Evolutionary conservation across 37 sponge, comb jelly and placozoan genomes (phyloP).

Genomic region (Ianthella basta): DNA sequence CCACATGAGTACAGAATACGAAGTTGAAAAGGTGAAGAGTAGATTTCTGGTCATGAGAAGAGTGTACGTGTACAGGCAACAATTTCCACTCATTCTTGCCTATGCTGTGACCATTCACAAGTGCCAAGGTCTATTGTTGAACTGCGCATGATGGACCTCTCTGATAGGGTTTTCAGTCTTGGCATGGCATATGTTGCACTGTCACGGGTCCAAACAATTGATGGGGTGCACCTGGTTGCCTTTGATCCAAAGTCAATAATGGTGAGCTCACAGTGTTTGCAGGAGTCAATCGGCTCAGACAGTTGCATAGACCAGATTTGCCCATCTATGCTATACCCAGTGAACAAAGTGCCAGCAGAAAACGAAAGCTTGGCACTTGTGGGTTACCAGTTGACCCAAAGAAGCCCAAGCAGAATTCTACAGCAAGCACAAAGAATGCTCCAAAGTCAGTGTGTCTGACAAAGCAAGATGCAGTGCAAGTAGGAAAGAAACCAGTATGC

Average conservation of each 20-base stretch:
- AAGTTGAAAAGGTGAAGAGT: constrained; percentile 17
- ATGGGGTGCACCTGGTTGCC: constrained; percentile 38
- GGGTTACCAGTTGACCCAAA: too few relatives aligned
- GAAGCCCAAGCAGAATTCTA: too few relatives aligned
- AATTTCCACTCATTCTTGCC: constrained; percentile 47
- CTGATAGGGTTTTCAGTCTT: constrained; percentile 14
- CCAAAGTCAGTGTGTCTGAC: too few relatives aligned
- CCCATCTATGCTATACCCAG: constrained; percentile 7
- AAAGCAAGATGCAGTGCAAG: too few relatives aligned
- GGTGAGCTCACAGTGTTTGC: constrained; percentile 7
- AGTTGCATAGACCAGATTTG: constrained; percentile 15
- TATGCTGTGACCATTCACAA: constrained; percentile 62
- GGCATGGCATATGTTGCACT: constrained; percentile 69
- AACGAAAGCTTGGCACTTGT: too few relatives aligned
- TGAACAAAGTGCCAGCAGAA: too few relatives aligned
- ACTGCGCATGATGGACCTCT: constrained; percentile 49
- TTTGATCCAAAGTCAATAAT: constrained; percentile 47
- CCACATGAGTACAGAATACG: constrained; percentile 7
- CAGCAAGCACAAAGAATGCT: too few relatives aligned
- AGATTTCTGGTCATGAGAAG: too few relatives aligned
- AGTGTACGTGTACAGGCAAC: too few relatives aligned
- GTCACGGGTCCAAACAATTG: constrained; percentile 45
- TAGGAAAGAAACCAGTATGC: too few relatives aligned
- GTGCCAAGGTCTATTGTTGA: constrained; percentile 48
- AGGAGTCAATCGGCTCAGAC: constrained; percentile 37